Conservation (phyloP, 1,140 invertebrate species). For the Micrasema minimum region DNA sequence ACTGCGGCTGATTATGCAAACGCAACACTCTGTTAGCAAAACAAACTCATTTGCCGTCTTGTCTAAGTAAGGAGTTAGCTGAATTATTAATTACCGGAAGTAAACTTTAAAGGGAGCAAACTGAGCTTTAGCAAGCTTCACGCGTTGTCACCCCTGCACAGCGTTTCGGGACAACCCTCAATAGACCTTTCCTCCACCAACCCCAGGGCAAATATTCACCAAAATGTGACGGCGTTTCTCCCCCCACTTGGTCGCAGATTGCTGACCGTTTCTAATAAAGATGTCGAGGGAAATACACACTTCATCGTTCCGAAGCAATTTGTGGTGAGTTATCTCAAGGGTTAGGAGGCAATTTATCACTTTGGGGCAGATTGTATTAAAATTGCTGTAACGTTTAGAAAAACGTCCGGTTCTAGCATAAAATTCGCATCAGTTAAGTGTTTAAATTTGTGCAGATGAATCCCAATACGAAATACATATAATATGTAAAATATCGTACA, state of each 20-base stretch:
- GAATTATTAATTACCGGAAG: conserved; percentile 22
- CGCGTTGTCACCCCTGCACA: conserved; percentile 25
- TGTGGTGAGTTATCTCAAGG: too few relatives aligned
- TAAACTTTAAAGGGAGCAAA: conserved; percentile 17
- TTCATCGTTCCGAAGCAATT: too few relatives aligned
- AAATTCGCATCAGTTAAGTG: too few relatives aligned
- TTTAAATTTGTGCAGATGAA: too few relatives aligned
- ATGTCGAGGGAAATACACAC: background rate
- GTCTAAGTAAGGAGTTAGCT: conserved; percentile 2
- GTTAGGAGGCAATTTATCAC: too few relatives aligned
- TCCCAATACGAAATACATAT: too few relatives aligned
- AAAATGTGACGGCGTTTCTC: background rate
- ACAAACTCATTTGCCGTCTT: conserved; percentile 32
- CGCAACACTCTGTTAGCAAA: conserved; percentile 12
- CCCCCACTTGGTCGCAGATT: background rate
- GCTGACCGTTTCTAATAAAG: conserved; percentile 23
- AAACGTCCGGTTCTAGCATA: too few relatives aligned
- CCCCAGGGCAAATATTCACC: conserved; percentile 2
- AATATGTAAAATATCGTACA: too few relatives aligned
- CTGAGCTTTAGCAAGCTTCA: too few relatives aligned
- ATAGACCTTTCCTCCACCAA: background rate
- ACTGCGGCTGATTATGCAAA: conserved; percentile 24
- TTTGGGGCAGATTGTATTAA: too few relatives aligned
- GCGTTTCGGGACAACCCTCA: conserved; percentile 2
- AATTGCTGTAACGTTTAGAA: too few relatives aligned